Percentiles rank a stretch among this genome's conserved stretches.
phyloP scores from a whole-genome alignment of 30 jellyfish, hydroid and myxozoan species.

The Rhopilema esculentum region DNA sequence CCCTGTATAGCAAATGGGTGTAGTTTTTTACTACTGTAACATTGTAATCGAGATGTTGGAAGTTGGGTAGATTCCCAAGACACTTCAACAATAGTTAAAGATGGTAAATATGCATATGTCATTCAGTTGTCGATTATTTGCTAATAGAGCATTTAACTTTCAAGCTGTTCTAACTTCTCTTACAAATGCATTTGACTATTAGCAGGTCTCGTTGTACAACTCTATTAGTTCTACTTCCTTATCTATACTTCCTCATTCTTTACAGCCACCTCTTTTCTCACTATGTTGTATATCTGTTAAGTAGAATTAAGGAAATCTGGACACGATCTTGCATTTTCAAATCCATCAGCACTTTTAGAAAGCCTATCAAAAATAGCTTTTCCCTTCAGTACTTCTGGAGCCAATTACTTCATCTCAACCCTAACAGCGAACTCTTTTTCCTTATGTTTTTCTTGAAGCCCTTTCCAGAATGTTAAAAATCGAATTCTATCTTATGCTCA shows the following conservation, averaged over 20 bases:
- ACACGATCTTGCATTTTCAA: conserved; percentile 43
- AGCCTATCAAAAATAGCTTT: conserved; percentile 38
- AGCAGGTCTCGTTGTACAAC: conserved; percentile 18
- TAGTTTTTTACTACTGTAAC: conserved; percentile 51
- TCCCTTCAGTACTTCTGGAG: conserved; percentile 33
- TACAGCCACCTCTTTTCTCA: conserved; percentile 15
- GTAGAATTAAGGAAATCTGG: conserved; percentile 37
- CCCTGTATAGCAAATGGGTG: conserved; percentile 11
- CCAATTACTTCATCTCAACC: conserved; percentile 27
- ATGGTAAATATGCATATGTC: conserved; percentile 31
- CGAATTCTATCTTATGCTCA: conserved; percentile 18
- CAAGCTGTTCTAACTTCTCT: conserved; percentile 74
- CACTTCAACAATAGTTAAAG: neutral
- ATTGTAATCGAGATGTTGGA: conserved; percentile 46
- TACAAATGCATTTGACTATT: conserved; percentile 39
- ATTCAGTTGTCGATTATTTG: conserved; percentile 36
- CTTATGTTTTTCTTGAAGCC: neutral
- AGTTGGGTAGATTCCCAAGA: conserved; percentile 67
- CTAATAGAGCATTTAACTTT: conserved; percentile 23
- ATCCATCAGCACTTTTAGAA: conserved; percentile 67
- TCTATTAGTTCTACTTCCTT: conserved; percentile 35
- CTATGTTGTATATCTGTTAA: conserved; percentile 25
- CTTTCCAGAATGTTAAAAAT: neutral
- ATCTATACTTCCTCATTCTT: neutral
- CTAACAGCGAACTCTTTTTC: neutral